Evolutionary conservation across 2,113 vertebrate species (phyloP).

Genomic region (Platysteira castanea): DNA sequence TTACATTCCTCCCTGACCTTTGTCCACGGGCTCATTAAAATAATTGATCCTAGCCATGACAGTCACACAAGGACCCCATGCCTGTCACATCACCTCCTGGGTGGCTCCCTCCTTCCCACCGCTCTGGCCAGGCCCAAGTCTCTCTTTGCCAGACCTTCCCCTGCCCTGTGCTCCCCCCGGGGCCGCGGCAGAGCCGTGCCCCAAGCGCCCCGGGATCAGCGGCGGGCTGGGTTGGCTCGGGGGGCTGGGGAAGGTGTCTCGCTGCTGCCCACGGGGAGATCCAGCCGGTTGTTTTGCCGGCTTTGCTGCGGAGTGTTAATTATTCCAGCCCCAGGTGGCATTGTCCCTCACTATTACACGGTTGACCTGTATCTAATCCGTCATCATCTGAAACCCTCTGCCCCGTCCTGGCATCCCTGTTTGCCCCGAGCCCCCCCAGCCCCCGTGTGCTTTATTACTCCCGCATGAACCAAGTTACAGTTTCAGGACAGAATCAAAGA

Average conservation of each 20-base stretch:
- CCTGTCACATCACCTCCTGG: neutral
- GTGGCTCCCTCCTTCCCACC: neutral
- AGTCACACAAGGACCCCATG: neutral
- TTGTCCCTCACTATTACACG: conserved; percentile 40
- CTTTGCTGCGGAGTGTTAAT: conserved; percentile 37
- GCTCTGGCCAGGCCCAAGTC: neutral
- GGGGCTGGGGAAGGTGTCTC: neutral
- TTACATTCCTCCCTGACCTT: conserved; percentile 29
- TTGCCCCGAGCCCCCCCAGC: neutral
- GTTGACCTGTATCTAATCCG: conserved; percentile 55
- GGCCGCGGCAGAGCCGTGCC: fast-evolving
- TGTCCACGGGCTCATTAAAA: conserved; percentile 18
- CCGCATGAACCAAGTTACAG: neutral
- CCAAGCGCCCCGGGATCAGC: neutral
- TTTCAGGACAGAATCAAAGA: neutral
- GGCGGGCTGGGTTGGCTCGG: neutral
- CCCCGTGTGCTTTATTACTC: neutral
- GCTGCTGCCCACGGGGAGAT: neutral
- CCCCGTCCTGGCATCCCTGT: neutral
- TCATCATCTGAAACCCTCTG: conserved; percentile 40
- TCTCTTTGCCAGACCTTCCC: neutral
- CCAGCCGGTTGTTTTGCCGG: neutral
- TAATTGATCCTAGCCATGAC: conserved; percentile 33
- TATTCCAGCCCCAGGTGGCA: conserved; percentile 61
- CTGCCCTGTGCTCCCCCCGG: neutral